A percentile compares a stretch with the other conserved stretches of the same genome.
Conservation (phyloP, 2,113 vertebrate genomes). For the Tenrec ecaudatus region DNA sequence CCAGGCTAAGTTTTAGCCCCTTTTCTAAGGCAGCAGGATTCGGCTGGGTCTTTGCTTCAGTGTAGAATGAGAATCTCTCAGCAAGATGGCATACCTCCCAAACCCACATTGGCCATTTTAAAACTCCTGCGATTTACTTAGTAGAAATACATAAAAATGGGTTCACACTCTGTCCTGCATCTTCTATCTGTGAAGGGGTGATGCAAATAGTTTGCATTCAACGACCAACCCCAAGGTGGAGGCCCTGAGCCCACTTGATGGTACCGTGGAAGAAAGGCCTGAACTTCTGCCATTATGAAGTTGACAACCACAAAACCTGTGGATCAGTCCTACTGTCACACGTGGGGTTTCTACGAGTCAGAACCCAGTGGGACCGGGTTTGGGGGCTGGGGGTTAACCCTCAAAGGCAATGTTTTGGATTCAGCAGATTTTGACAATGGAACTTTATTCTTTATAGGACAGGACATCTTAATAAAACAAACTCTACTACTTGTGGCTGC, state of each 20-base stretch:
- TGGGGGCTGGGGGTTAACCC: too few relatives aligned
- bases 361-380: too few relatives aligned
- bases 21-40: not conserved
- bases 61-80: not conserved
- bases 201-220: too few relatives aligned
- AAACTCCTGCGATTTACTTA: too few relatives aligned
- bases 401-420: not conserved
- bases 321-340: not conserved
- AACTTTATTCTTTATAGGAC: not conserved
- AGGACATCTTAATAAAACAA: not conserved
- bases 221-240: too few relatives aligned
- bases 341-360: too few relatives aligned
- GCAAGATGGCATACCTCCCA: not conserved
- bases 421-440: not conserved
- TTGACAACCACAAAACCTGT: not conserved
- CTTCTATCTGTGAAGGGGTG: too few relatives aligned
- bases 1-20: not conserved
- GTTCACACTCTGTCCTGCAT: too few relatives aligned
- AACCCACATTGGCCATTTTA: not conserved
- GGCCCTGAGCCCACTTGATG: too few relatives aligned
- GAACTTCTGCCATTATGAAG: not conserved
- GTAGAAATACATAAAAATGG: too few relatives aligned
- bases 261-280: not conserved
- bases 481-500: not conserved
- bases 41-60: not conserved